Evolutionary conservation across 2,888 invertebrate genomes (phyloP).

Genomic region (Ditylenchus weischeri): DNA sequence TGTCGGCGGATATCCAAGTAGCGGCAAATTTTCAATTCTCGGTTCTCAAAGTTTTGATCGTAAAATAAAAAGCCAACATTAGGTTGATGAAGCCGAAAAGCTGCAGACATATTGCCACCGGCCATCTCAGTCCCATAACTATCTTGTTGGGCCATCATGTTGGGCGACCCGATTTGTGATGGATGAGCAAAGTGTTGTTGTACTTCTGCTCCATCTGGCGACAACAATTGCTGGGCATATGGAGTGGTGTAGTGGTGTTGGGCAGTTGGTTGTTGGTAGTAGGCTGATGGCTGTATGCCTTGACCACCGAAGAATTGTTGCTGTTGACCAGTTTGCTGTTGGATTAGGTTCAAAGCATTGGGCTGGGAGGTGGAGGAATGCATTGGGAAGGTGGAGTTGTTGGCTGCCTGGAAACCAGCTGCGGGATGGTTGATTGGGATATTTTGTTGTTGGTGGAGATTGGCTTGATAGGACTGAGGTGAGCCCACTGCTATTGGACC

Average conservation of each 20-base stretch:
- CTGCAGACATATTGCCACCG: conserved; percentile 2
- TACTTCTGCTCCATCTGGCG: not conserved
- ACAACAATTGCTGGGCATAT: conserved; percentile 5
- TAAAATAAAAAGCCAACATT: conserved; percentile 23
- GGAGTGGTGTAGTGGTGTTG: conserved; percentile 18
- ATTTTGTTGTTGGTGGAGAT: not conserved
- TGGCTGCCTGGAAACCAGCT: not conserved
- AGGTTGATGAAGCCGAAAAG: conserved; percentile 40
- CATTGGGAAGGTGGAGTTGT: conserved; percentile 1
- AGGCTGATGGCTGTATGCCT: not conserved
- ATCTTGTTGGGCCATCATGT: not conserved
- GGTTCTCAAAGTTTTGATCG: too few relatives aligned
- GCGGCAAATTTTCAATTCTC: too few relatives aligned
- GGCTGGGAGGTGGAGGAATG: conserved; percentile 10
- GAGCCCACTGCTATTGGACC: not conserved
- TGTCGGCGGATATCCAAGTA: too few relatives aligned
- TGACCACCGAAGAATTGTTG: not conserved
- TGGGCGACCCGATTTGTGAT: not conserved
- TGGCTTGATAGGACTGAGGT: not conserved
- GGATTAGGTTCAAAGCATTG: conserved; percentile 12
- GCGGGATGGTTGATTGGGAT: not conserved
- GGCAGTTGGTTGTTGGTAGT: conserved; percentile 10
- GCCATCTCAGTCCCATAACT: not conserved
- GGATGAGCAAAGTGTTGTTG: not conserved
- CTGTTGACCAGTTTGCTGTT: not conserved